Evolutionary conservation across 1,140 invertebrate genomes (phyloP).

Genomic region (Gonatopus flavifemur): DNA sequence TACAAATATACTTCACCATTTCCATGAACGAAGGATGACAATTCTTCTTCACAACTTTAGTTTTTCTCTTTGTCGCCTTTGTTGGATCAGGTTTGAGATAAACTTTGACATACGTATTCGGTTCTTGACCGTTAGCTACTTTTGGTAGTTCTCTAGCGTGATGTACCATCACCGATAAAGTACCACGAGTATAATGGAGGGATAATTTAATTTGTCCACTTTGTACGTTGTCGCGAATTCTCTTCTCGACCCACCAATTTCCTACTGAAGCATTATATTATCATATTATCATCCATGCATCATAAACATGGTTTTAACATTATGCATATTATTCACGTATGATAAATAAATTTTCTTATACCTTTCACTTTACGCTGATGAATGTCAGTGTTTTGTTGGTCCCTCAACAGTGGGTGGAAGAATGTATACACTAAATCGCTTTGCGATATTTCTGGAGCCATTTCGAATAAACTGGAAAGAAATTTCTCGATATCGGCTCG

Average conservation of each 20-base stretch:
- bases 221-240: slow-evolving; percentile 46
- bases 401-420: slow-evolving; percentile 92
- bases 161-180: slow-evolving; percentile 83
- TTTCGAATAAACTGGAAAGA: slow-evolving; percentile 79
- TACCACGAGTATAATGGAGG: slow-evolving; percentile 78
- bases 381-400: slow-evolving; percentile 80
- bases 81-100: slow-evolving; percentile 87
- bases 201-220: slow-evolving; percentile 79
- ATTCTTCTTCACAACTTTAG: slow-evolving; percentile 87
- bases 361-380: slow-evolving; percentile 67
- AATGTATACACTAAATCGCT: slow-evolving; percentile 97
- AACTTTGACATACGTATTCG: slow-evolving; percentile 91
- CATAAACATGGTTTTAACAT: not conserved
- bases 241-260: slow-evolving; percentile 55
- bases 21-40: slow-evolving; percentile 98
- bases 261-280: slow-evolving; percentile 40
- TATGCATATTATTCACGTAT: not conserved
- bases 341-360: slow-evolving; percentile 39
- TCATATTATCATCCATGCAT: not conserved
- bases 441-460: slow-evolving; percentile 92
- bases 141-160: slow-evolving; percentile 83
- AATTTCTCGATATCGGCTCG: slow-evolving; percentile 85
- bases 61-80: slow-evolving; percentile 93
- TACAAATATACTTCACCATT: slow-evolving; percentile 68
- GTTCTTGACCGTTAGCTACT: slow-evolving; percentile 73